A percentile compares a stretch with the other conserved stretches of the same genome.
Conservation (phyloP, 2,113 vertebrate species). For the Tenrec ecaudatus region DNA sequence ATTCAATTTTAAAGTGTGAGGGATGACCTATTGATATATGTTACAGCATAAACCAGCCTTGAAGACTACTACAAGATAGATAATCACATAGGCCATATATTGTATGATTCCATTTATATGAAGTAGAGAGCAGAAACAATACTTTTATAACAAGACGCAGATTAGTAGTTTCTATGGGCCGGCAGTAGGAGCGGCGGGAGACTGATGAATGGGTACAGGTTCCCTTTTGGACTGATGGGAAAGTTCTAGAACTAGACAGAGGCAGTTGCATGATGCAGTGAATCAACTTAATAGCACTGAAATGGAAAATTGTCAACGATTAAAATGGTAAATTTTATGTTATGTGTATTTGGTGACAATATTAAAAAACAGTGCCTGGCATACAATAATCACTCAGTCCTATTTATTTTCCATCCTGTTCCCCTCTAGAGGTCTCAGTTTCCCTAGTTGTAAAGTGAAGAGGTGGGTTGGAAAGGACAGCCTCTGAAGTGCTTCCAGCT, state of each 20-base stretch:
- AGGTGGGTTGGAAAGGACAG: background rate
- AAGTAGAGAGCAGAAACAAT: background rate
- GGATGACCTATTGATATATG: background rate
- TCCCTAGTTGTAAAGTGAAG: background rate
- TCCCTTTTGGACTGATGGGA: background rate
- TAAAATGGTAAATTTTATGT: constrained; percentile 6
- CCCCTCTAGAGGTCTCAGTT: background rate
- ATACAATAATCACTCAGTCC: background rate
- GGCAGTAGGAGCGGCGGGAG: background rate
- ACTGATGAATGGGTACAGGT: background rate
- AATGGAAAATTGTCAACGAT: background rate
- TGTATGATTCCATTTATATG: background rate
- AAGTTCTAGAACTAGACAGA: constrained; percentile 7
- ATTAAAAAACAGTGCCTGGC: background rate
- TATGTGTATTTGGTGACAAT: background rate
- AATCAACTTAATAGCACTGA: background rate
- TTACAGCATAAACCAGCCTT: background rate
- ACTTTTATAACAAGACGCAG: background rate
- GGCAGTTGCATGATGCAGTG: background rate
- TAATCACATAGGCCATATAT: background rate
- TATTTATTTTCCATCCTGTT: constrained; percentile 9
- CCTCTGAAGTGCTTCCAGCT: background rate
- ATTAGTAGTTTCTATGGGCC: background rate
- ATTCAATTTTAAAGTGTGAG: background rate
- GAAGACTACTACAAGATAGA: constrained; percentile 36